Conservation (phyloP, 35 echinoderm and acorn worm species). For the Patiria miniata region DNA sequence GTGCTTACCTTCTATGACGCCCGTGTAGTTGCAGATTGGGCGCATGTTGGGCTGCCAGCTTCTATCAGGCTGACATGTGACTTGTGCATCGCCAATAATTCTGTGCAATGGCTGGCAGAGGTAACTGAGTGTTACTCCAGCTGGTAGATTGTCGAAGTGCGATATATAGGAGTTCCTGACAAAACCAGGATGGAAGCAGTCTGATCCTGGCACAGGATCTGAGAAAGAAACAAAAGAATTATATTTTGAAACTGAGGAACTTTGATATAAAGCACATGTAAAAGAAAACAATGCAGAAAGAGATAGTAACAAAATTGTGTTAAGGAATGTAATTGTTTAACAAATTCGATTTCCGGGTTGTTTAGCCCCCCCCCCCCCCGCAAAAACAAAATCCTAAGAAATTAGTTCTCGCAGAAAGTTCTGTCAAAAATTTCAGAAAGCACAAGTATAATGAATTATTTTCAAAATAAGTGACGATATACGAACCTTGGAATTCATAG, state of each 20-base stretch:
- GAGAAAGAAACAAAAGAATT: background rate
- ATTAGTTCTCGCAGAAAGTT: no score
- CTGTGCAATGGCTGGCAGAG: background rate
- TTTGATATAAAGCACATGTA: no score
- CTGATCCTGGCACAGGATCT: background rate
- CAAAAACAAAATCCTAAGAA: no score
- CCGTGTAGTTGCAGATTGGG: background rate
- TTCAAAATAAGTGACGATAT: no score
- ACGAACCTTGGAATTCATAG: conserved; percentile 55
- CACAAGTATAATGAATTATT: no score
- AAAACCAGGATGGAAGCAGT: conserved; percentile 12
- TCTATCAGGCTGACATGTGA: background rate
- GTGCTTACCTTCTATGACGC: background rate
- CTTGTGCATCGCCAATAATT: background rate
- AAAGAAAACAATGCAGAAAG: no score
- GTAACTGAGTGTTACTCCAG: background rate
- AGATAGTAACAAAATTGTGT: no score
- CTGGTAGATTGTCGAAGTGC: background rate
- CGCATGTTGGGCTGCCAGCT: background rate
- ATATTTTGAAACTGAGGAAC: background rate
- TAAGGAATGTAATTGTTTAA: no score
- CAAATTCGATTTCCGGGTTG: no score
- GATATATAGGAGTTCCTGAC: background rate
- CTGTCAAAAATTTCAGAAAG: no score
- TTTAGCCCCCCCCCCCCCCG: no score